These are phyloP conservation scores for Procambarus clarkii DNA, from an alignment of 1,140 invertebrate genomes.

Conservation along the genomic window DNA sequence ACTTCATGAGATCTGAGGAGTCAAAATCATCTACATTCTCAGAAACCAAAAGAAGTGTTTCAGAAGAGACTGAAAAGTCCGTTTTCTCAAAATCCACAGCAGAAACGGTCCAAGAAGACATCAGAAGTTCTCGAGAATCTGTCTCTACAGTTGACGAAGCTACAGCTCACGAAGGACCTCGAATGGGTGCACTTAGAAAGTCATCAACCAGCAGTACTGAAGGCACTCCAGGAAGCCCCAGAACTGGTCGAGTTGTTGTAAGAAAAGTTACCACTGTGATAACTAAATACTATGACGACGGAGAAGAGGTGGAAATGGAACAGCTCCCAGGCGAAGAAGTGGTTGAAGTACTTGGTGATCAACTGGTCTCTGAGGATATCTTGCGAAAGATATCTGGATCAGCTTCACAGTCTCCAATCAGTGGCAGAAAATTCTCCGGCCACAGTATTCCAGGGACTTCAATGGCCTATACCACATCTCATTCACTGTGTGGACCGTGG, in stretches of 20 bases:
- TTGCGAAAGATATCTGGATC: constrained; percentile 69
- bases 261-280: constrained; percentile 71
- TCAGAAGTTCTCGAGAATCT: constrained; percentile 58
- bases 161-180: constrained; percentile 22
- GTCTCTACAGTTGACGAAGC: constrained; percentile 39
- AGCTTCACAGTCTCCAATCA: constrained; percentile 62
- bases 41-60: background rate
- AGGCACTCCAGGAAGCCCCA: constrained; percentile 68
- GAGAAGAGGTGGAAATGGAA: constrained; percentile 71
- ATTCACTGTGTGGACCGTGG: constrained; percentile 58
- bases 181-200: constrained; percentile 55
- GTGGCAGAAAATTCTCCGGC: constrained; percentile 45
- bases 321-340: constrained; percentile 70
- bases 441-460: constrained; percentile 44
- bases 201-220: constrained; percentile 67
- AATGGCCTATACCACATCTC: constrained; percentile 36
- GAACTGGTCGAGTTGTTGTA: constrained; percentile 71
- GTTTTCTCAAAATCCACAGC: constrained; percentile 13
- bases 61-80: constrained; percentile 26
- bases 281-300: constrained; percentile 72
- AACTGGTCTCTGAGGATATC: constrained; percentile 69
- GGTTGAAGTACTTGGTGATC: constrained; percentile 70
- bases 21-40: background rate
- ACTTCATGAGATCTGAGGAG: constrained; percentile 1
- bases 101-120: constrained; percentile 46